A percentile compares a stretch with the other conserved stretches of the same genome.
These are phyloP conservation scores for Mastacembelus armatus DNA, from an alignment of 2,797 vertebrate genomes.

Conservation along the genomic window DNA sequence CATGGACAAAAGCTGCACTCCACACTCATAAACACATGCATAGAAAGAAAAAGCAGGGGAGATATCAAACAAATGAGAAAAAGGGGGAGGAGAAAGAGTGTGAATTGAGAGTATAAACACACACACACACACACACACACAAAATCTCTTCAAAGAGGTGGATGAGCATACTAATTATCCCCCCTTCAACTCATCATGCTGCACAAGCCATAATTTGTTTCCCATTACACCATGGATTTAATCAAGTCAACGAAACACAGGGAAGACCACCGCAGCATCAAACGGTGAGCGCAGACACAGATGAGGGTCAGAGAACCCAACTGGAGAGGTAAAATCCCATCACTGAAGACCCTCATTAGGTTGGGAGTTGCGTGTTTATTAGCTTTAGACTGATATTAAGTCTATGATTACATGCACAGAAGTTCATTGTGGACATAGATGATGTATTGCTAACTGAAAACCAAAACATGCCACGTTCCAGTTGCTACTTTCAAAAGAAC, in stretches of 20 bases:
- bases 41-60: not conserved
- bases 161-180: slow-evolving; percentile 72
- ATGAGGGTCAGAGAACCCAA: slow-evolving; percentile 32
- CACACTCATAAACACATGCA: slow-evolving; percentile 3
- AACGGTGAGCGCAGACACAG: not conserved
- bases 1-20: not conserved
- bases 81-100: slow-evolving; percentile 17
- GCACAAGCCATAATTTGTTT: slow-evolving; percentile 74
- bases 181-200: slow-evolving; percentile 63
- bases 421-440: not conserved
- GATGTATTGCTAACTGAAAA: not conserved
- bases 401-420: slow-evolving; percentile 6
- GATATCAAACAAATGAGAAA: slow-evolving; percentile 43
- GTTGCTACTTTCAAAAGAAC: not conserved
- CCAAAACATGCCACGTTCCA: not conserved
- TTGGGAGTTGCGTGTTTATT: slow-evolving; percentile 8
- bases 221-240: slow-evolving; percentile 76
- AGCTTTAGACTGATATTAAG: not conserved
- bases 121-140: slow-evolving; percentile 29
- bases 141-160: slow-evolving; percentile 53
- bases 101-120: slow-evolving; percentile 28
- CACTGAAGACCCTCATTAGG: slow-evolving; percentile 16
- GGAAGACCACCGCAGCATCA: slow-evolving; percentile 23
- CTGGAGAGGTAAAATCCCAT: slow-evolving; percentile 10
- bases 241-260: slow-evolving; percentile 62